Conservation (phyloP, 2,888 invertebrate species). For the Acrocera orbiculus region DNA sequence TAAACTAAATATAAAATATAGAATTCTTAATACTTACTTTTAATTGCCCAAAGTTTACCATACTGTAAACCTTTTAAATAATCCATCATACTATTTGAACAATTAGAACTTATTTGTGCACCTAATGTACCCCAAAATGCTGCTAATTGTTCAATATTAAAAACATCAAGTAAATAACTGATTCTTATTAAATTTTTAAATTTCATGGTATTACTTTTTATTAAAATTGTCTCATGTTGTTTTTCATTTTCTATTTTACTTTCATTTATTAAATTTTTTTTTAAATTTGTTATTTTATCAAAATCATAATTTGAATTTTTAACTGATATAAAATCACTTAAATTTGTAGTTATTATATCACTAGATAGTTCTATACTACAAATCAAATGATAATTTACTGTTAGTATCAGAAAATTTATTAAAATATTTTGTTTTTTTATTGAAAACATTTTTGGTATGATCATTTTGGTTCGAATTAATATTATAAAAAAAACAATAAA, state of each 20-base stretch:
- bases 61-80: conserved; percentile 24
- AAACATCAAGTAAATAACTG: conserved; percentile 25
- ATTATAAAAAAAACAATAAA: too few relatives aligned
- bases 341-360: conserved; percentile 5
- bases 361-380: conserved; percentile 3
- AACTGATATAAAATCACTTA: conserved; percentile 4
- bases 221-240: too few relatives aligned
- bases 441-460: too few relatives aligned
- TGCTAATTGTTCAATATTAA: conserved; percentile 24
- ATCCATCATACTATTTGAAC: conserved; percentile 23
- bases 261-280: too few relatives aligned
- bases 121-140: conserved; percentile 20
- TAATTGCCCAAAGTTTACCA: conserved; percentile 27
- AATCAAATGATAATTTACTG: too few relatives aligned
- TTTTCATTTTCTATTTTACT: too few relatives aligned
- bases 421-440: too few relatives aligned
- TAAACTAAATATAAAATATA: neutral
- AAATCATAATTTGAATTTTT: neutral
- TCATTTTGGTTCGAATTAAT: too few relatives aligned
- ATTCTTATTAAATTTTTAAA: conserved; percentile 20
- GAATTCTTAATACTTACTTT: conserved; percentile 28
- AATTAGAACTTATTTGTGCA: conserved; percentile 19
- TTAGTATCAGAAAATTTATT: too few relatives aligned
- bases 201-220: conserved; percentile 14
- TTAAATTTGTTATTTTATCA: too few relatives aligned